Conservation (phyloP, 2,797 vertebrate species). For the Sebastes aleutianus region DNA sequence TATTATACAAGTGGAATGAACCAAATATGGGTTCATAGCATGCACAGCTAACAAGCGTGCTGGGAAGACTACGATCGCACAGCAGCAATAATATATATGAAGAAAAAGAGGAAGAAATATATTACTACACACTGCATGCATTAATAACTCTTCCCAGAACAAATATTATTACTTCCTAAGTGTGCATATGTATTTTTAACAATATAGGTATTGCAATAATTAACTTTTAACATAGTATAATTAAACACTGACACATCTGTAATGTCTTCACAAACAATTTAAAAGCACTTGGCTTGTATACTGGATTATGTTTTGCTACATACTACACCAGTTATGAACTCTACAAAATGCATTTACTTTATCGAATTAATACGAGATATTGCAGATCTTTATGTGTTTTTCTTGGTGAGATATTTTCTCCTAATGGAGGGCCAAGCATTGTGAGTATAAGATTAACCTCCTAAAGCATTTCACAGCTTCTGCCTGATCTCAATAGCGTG, state of each 20-base stretch:
- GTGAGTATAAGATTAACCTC: neutral
- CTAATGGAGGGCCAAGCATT: neutral
- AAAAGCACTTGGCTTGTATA: neutral
- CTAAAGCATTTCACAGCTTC: neutral
- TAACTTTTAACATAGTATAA: neutral
- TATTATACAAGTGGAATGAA: constrained; percentile 5
- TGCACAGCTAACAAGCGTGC: neutral
- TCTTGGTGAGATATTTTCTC: neutral
- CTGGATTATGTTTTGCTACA: neutral
- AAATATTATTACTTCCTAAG: neutral
- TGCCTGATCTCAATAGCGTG: neutral
- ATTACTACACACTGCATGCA: neutral
- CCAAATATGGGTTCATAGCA: neutral
- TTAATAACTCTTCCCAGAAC: neutral
- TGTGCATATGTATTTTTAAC: neutral
- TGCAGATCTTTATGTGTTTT: neutral
- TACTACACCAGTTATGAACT: neutral
- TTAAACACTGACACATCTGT: neutral
- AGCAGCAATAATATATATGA: neutral
- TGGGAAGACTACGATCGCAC: neutral
- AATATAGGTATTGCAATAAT: neutral
- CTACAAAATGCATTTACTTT: neutral
- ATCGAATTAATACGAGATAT: neutral
- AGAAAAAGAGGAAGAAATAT: neutral
- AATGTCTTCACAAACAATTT: neutral